phyloP scores from a whole-genome alignment of 2,888 invertebrate genomes.

The Allygus modestus region DNA sequence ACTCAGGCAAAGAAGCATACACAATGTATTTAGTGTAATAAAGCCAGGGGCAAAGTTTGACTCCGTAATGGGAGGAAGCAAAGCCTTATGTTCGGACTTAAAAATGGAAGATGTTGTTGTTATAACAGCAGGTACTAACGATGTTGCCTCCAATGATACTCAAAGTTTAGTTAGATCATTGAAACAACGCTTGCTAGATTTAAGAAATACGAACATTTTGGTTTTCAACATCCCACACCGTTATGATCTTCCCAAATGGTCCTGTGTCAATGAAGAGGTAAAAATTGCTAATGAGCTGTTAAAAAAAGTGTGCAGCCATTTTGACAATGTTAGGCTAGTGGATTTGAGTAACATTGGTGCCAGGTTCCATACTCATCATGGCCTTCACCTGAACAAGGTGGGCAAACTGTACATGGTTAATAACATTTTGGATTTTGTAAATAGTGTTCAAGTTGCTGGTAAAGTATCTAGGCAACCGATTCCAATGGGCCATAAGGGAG shows the following conservation, averaged over 20 bases:
- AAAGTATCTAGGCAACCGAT: too few relatives aligned
- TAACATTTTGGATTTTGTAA: background rate
- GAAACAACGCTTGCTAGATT: background rate
- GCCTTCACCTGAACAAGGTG: slow-evolving; percentile 12
- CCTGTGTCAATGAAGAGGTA: slow-evolving; percentile 49
- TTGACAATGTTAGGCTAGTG: slow-evolving; percentile 6
- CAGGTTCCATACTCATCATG: slow-evolving; percentile 37
- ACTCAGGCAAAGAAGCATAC: slow-evolving; percentile 14
- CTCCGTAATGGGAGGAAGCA: background rate
- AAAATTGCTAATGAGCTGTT: slow-evolving; percentile 23
- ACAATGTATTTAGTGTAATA: slow-evolving; percentile 20
- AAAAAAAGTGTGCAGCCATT: background rate
- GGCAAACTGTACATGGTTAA: slow-evolving; percentile 37
- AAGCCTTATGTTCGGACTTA: background rate
- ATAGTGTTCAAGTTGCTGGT: too few relatives aligned
- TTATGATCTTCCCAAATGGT: slow-evolving; percentile 46
- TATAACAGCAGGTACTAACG: slow-evolving; percentile 38
- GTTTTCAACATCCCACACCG: slow-evolving; percentile 25
- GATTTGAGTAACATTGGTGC: slow-evolving; percentile 26
- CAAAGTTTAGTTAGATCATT: background rate
- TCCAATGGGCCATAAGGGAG: too few relatives aligned
- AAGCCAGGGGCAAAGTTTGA: slow-evolving; percentile 51
- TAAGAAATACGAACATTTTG: slow-evolving; percentile 6
- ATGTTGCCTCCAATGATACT: slow-evolving; percentile 27
- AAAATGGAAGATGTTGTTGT: slow-evolving; percentile 14